Evolutionary conservation across 2,888 invertebrate genomes (phyloP).

Genomic region (Chelonus formosanus): DNA sequence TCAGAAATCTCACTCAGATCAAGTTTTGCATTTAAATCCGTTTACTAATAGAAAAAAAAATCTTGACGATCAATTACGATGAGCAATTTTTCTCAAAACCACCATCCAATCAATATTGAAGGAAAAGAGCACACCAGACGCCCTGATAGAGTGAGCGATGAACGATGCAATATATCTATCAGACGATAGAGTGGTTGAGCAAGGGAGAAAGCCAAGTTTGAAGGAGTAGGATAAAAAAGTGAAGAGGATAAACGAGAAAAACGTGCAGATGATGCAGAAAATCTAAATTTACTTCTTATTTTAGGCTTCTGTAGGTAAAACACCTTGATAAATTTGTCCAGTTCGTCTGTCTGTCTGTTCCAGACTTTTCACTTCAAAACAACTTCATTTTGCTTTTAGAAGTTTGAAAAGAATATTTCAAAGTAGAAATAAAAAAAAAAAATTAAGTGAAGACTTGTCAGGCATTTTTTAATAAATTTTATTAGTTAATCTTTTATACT

Average conservation of each 20-base stretch:
- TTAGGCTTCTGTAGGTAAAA: too few species aligned
- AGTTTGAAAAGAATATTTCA: too few species aligned
- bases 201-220: not conserved
- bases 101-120: constrained; percentile 26
- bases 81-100: constrained; percentile 25
- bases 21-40: constrained; percentile 5
- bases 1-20: constrained; percentile 3
- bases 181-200: not conserved
- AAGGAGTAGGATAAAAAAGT: constrained; percentile 5
- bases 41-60: constrained; percentile 13
- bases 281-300: constrained; percentile 5
- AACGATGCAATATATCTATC: constrained; percentile 15
- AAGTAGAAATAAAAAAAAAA: too few species aligned
- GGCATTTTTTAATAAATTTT: too few species aligned
- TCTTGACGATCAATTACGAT: constrained; percentile 12
- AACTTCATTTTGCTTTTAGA: too few species aligned
- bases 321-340: too few species aligned
- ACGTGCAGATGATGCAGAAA: constrained; percentile 16
- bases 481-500: too few species aligned
- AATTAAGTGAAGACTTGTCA: too few species aligned
- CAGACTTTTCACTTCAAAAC: too few species aligned
- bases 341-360: too few species aligned
- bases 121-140: constrained; percentile 17
- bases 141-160: constrained; percentile 19
- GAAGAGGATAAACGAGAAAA: constrained; percentile 11